Percentiles rank a stretch among this genome's conserved stretches.
These are phyloP conservation scores for Hemicordylus capensis DNA, from an alignment of 2,113 vertebrate species.

Conservation along the genomic window DNA sequence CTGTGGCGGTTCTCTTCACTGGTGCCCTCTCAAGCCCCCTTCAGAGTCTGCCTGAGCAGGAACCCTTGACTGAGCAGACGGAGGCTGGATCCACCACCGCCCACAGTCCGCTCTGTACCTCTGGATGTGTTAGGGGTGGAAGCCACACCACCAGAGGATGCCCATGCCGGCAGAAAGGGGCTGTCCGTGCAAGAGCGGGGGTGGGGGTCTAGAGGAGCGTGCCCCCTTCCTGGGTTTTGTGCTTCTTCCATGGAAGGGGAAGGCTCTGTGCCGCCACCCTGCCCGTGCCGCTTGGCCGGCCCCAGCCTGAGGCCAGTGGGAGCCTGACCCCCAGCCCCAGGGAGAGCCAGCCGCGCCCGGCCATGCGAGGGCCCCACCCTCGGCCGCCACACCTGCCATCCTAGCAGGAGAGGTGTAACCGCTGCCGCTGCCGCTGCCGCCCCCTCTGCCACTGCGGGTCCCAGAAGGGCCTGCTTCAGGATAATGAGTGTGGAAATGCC, in stretches of 20 bases:
- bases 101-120: too few species aligned
- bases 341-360: neutral
- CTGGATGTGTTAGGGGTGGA: neutral
- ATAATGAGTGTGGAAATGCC: constrained; percentile 79
- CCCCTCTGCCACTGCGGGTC: constrained; percentile 60
- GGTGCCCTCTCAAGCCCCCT: too few species aligned
- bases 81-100: too few species aligned
- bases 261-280: neutral
- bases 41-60: too few species aligned
- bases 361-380: constrained; percentile 25
- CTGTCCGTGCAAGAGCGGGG: neutral
- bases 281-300: neutral
- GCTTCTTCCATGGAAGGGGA: neutral
- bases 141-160: neutral
- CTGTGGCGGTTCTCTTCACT: too few species aligned
- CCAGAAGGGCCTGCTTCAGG: constrained; percentile 75
- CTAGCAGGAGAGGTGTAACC: constrained; percentile 72
- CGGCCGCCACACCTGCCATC: constrained; percentile 61
- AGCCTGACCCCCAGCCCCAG: constrained; percentile 46
- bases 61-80: too few species aligned
- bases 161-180: too few species aligned
- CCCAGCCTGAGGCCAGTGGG: constrained; percentile 7
- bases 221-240: too few species aligned
- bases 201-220: neutral
- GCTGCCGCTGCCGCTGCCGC: constrained; percentile 65